Conservation (phyloP, 2,888 invertebrate genomes). For the Diadromus collaris region DNA sequence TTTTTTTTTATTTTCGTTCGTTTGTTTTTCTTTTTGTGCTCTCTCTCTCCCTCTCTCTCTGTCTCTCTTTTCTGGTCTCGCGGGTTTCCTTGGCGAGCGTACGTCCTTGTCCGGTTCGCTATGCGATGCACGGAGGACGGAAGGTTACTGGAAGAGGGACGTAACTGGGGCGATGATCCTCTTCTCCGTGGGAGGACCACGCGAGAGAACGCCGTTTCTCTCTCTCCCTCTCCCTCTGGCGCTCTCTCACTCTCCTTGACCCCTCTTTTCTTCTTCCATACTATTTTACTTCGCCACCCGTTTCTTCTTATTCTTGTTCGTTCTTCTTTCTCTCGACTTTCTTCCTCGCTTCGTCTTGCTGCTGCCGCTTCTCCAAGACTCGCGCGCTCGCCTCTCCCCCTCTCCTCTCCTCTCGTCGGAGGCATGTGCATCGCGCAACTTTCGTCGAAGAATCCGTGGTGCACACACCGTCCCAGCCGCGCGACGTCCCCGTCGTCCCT, state of each 20-base stretch:
- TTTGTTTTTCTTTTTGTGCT: conserved; percentile 1
- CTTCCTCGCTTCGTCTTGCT: conserved; percentile 55
- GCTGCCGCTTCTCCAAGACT: conserved; percentile 37
- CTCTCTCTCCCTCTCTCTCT: conserved; percentile 20
- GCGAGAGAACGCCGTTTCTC: conserved; percentile 56
- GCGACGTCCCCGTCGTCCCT: conserved; percentile 29
- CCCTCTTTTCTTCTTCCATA: conserved; percentile 59
- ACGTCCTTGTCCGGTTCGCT: conserved; percentile 47
- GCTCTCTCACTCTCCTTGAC: conserved; percentile 58
- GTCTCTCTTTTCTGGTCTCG: conserved; percentile 30
- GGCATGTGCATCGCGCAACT: conserved; percentile 50
- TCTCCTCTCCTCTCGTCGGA: conserved; percentile 7
- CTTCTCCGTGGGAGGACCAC: conserved; percentile 50
- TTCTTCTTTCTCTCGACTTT: conserved; percentile 35
- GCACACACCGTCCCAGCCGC: conserved; percentile 16
- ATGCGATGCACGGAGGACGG: conserved; percentile 62
- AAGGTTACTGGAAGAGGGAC: conserved; percentile 73
- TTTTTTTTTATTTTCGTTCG: conserved; percentile 12
- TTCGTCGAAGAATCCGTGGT: conserved; percentile 48
- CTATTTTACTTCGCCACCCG: conserved; percentile 47
- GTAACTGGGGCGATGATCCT: conserved; percentile 77
- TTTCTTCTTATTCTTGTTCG: conserved; percentile 26
- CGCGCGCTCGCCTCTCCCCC: conserved; percentile 3
- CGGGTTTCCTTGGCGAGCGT: conserved; percentile 12
- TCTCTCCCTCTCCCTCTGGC: conserved; percentile 53